Percentiles rank a stretch among this genome's conserved stretches.
These are phyloP conservation scores for Druon quercuslanigerum DNA, from an alignment of 1,140 invertebrate species.

Conservation along the genomic window DNA sequence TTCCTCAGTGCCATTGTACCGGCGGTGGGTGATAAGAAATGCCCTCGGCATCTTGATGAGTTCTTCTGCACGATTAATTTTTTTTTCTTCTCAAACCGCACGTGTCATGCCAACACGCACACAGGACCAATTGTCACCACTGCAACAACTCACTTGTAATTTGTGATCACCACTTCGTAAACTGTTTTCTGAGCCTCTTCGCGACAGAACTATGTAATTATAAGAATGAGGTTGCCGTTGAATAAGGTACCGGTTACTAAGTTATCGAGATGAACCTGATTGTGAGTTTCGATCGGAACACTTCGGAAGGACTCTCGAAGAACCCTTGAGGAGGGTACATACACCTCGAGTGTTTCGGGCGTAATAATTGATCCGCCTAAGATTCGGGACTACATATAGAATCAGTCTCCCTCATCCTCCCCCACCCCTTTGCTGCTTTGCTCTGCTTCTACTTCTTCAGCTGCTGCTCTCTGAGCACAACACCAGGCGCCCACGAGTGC, in stretches of 20 bases:
- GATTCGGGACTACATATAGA: conserved; percentile 75
- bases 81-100: neutral
- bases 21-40: conserved; percentile 77
- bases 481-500: conserved; percentile 13
- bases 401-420: conserved; percentile 64
- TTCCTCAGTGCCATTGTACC: conserved; percentile 74
- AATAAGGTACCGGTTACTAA: neutral
- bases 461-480: conserved; percentile 38
- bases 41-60: conserved; percentile 75
- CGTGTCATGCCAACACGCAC: conserved; percentile 36
- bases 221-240: neutral
- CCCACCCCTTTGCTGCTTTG: conserved; percentile 54
- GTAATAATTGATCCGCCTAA: conserved; percentile 71
- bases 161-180: conserved; percentile 10
- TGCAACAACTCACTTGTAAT: conserved; percentile 18
- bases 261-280: conserved; percentile 2
- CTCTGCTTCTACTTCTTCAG: conserved; percentile 56
- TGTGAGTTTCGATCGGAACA: neutral
- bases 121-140: conserved; percentile 14
- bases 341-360: conserved; percentile 67
- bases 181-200: neutral
- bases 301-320: conserved; percentile 12
- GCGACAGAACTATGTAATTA: neutral
- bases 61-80: neutral
- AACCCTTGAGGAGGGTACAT: conserved; percentile 52